These are phyloP conservation scores for Chesias legatella DNA, from an alignment of 2,888 invertebrate genomes.

Conservation along the genomic window DNA sequence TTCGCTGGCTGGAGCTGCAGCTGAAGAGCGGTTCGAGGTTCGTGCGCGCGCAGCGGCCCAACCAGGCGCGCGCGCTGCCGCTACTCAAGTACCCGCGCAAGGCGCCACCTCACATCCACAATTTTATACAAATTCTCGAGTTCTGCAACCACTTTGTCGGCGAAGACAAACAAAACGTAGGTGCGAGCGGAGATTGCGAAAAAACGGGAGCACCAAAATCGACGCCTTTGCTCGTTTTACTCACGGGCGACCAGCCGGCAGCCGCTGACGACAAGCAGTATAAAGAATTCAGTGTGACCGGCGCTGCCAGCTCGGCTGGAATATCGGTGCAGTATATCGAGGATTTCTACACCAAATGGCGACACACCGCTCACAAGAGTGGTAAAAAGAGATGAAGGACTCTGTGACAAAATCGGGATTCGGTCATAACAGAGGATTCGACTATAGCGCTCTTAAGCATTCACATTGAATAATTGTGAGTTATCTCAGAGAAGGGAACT, in stretches of 20 bases:
- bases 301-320: conserved; percentile 89
- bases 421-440: conserved; percentile 40
- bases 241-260: conserved; percentile 84
- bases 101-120: conserved; percentile 77
- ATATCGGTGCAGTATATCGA: conserved; percentile 90
- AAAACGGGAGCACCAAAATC: conserved; percentile 52
- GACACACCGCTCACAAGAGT: conserved; percentile 81
- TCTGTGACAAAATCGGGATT: conserved; percentile 41
- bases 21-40: conserved; percentile 93
- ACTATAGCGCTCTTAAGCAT: conserved; percentile 23
- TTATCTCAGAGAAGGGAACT: conserved; percentile 18
- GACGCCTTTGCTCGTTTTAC: conserved; percentile 85
- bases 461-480: conserved; percentile 19
- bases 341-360: conserved; percentile 92
- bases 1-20: conserved; percentile 95
- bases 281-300: conserved; percentile 86
- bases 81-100: conserved; percentile 73
- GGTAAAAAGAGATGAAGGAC: conserved; percentile 72
- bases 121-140: conserved; percentile 90
- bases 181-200: conserved; percentile 63
- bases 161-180: conserved; percentile 56
- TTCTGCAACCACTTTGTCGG: conserved; percentile 88
- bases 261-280: conserved; percentile 70
- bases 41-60: conserved; percentile 91
- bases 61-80: conserved; percentile 87